Conservation (phyloP, 1,140 invertebrate genomes). For the Prorops nasuta region DNA sequence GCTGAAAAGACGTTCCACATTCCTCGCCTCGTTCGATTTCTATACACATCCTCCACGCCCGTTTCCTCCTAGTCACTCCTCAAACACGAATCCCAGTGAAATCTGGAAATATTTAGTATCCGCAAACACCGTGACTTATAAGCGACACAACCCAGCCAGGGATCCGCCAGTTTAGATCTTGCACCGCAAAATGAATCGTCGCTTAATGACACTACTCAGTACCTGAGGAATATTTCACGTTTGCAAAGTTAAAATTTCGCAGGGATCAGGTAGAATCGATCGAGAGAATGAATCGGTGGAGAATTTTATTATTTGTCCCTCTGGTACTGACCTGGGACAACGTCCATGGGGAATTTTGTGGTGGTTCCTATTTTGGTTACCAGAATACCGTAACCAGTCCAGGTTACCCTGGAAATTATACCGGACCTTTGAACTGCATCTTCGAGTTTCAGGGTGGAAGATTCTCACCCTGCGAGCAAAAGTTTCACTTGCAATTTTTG, state of each 20-base stretch:
- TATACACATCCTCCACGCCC: constrained; percentile 37
- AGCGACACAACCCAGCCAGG: constrained; percentile 25
- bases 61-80: constrained; percentile 30
- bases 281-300: too few relatives aligned
- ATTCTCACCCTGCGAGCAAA: constrained; percentile 47
- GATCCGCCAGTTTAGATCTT: background rate
- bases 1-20: background rate
- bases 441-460: constrained; percentile 55
- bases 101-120: constrained; percentile 43
- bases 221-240: too few relatives aligned
- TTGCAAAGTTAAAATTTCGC: too few relatives aligned
- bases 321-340: too few relatives aligned
- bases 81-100: constrained; percentile 40
- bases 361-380: constrained; percentile 38
- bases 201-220: too few relatives aligned
- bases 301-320: too few relatives aligned
- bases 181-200: too few relatives aligned
- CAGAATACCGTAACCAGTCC: constrained; percentile 44
- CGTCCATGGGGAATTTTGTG: constrained; percentile 22
- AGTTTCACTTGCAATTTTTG: constrained; percentile 59
- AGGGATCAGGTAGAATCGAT: too few relatives aligned
- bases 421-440: constrained; percentile 50
- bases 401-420: constrained; percentile 58
- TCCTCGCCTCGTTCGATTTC: constrained; percentile 32
- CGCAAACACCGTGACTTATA: constrained; percentile 40